Percentiles rank a stretch among this genome's conserved stretches.
Evolutionary conservation across 2,888 invertebrate genomes (phyloP).

Genomic region (Ametastegia equiseti): DNA sequence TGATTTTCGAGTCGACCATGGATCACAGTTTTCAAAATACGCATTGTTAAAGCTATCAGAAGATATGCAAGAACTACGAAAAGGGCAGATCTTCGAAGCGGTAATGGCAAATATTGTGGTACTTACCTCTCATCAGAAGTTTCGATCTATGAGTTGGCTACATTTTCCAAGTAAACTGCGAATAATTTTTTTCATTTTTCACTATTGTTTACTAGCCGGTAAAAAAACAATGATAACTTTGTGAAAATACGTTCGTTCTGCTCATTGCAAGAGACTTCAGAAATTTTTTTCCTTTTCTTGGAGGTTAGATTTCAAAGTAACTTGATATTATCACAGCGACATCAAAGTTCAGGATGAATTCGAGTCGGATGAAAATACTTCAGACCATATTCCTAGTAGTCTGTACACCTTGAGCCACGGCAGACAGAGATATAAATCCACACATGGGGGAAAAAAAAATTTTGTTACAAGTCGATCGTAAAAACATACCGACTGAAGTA

Average conservation of each 20-base stretch:
- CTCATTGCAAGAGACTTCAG: not conserved
- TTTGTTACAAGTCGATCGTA: not conserved
- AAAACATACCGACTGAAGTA: not conserved
- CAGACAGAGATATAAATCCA: not conserved
- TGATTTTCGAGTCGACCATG: not conserved
- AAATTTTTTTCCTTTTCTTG: not conserved
- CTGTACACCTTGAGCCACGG: not conserved
- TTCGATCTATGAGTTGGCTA: not conserved
- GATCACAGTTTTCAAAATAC: not conserved
- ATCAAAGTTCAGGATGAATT: constrained; percentile 9
- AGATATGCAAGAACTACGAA: not conserved
- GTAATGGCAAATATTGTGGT: not conserved
- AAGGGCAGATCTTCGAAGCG: not conserved
- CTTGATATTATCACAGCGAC: not conserved
- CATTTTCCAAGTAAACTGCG: not conserved
- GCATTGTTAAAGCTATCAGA: not conserved
- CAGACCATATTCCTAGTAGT: not conserved
- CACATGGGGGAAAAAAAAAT: not conserved
- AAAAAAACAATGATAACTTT: not conserved
- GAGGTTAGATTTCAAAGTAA: not conserved
- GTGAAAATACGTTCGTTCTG: not conserved
- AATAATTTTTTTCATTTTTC: not conserved
- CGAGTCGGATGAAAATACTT: not conserved
- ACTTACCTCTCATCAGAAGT: not conserved
- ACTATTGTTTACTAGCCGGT: not conserved